These are phyloP conservation scores for Poeciliopsis occidentalis DNA, from an alignment of 2,113 vertebrate genomes.

Conservation along the genomic window DNA sequence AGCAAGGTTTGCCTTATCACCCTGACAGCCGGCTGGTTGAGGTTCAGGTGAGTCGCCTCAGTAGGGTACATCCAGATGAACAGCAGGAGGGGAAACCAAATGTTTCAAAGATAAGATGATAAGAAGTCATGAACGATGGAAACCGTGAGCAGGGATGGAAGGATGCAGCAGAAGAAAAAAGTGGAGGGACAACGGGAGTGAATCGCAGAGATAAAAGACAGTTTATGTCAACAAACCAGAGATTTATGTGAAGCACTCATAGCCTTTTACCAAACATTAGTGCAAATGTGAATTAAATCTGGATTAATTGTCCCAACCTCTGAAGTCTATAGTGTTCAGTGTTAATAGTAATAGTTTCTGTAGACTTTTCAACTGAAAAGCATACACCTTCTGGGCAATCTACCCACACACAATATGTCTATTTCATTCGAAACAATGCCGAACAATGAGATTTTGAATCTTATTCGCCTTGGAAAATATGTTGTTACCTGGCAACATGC, in stretches of 20 bases:
- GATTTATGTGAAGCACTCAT: conserved; percentile 48
- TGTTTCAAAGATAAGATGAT: conserved; percentile 26
- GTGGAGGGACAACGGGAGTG: conserved; percentile 9
- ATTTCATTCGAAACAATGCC: neutral
- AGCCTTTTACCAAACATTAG: conserved; percentile 51
- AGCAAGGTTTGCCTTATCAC: conserved; percentile 61
- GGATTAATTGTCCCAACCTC: conserved; percentile 34
- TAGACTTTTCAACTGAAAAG: neutral
- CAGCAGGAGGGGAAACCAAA: neutral
- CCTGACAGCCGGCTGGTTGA: conserved; percentile 52
- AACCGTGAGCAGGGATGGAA: conserved; percentile 27
- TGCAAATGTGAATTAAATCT: conserved; percentile 40
- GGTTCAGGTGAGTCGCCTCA: conserved; percentile 52
- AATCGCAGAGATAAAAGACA: conserved; percentile 49
- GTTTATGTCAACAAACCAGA: conserved; percentile 59
- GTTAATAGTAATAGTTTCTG: conserved; percentile 1
- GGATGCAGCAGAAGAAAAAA: conserved; percentile 4
- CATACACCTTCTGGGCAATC: neutral
- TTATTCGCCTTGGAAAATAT: neutral
- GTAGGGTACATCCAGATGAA: conserved; percentile 32
- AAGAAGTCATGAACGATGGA: conserved; percentile 30
- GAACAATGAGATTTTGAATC: neutral
- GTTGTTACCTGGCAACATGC: conserved; percentile 5
- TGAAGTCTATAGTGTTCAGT: conserved; percentile 17
- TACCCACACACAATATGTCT: neutral